Percentiles rank a stretch among this genome's conserved stretches.
phyloP scores from a whole-genome alignment of 2,888 invertebrate genomes.

The Lepidonotus clava region DNA sequence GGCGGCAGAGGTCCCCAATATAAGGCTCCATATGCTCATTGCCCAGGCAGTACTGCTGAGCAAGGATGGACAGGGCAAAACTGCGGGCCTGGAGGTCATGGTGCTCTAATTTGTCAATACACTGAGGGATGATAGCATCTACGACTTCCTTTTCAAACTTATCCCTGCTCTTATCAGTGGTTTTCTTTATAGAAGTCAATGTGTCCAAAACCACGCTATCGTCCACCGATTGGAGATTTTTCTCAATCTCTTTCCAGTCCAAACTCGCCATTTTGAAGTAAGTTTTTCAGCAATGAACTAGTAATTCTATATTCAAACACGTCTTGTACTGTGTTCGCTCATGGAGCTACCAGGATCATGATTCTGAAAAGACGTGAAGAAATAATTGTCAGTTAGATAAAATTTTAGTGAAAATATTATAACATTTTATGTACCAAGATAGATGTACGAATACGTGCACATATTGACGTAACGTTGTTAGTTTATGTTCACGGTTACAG shows the following conservation, averaged over 20 bases:
- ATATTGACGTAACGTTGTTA: too few relatives aligned
- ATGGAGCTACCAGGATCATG: too few relatives aligned
- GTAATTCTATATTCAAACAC: too few relatives aligned
- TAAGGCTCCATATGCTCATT: conserved; percentile 29
- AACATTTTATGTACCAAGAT: too few relatives aligned
- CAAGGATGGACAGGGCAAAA: conserved; percentile 42
- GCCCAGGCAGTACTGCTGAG: conserved; percentile 1
- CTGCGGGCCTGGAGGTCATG: conserved; percentile 48
- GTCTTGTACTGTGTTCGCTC: too few relatives aligned
- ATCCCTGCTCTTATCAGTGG: not conserved
- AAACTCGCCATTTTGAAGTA: not conserved
- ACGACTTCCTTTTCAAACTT: conserved; percentile 13
- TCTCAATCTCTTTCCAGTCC: conserved; percentile 52
- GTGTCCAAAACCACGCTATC: conserved; percentile 35
- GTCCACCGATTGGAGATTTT: conserved; percentile 55
- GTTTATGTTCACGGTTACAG: too few relatives aligned
- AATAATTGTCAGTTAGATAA: too few relatives aligned
- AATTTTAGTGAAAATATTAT: too few relatives aligned
- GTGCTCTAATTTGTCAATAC: conserved; percentile 54
- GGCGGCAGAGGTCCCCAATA: conserved; percentile 2
- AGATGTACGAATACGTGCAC: too few relatives aligned
- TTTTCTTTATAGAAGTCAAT: conserved; percentile 17
- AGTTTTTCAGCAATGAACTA: too few relatives aligned
- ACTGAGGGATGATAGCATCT: conserved; percentile 32
- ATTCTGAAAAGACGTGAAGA: too few relatives aligned